Evolutionary conservation across 64 coral and sea anemone species (phyloP).

Genomic region (Porites lutea): DNA sequence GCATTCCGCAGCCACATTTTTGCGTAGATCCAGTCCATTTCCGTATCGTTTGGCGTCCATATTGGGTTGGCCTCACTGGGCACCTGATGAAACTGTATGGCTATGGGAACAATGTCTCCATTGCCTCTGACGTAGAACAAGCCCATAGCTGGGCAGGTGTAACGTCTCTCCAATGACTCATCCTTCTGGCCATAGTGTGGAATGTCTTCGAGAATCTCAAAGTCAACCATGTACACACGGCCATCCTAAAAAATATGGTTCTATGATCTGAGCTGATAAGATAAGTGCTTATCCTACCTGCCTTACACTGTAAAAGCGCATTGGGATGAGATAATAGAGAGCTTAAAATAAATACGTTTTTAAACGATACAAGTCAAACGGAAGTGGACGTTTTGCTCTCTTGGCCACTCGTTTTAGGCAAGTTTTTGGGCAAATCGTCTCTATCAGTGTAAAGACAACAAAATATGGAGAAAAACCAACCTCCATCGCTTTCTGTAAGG

Average conservation of each 20-base stretch:
- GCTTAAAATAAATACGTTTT: too few species aligned
- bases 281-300: too few species aligned
- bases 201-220: slow-evolving; percentile 73
- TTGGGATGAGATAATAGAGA: too few species aligned
- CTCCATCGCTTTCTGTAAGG: slow-evolving; percentile 70
- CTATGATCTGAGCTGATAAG: too few species aligned
- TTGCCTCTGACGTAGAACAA: slow-evolving; percentile 75
- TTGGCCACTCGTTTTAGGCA: too few species aligned
- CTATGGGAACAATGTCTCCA: slow-evolving; percentile 76
- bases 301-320: too few species aligned
- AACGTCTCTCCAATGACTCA: slow-evolving; percentile 50
- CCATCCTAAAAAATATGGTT: slow-evolving; percentile 55
- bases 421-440: too few species aligned
- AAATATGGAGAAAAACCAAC: slow-evolving; percentile 29
- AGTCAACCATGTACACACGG: slow-evolving; percentile 78
- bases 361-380: too few species aligned
- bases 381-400: too few species aligned
- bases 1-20: slow-evolving; percentile 89
- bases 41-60: slow-evolving; percentile 85
- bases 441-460: too few species aligned
- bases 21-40: slow-evolving; percentile 86
- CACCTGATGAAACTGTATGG: slow-evolving; percentile 76
- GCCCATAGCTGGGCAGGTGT: slow-evolving; percentile 67
- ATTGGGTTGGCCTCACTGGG: slow-evolving; percentile 77
- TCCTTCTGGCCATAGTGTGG: slow-evolving; percentile 58